A percentile compares a stretch with the other conserved stretches of the same genome.
Conservation (phyloP, 2,797 vertebrate species). For the Coregonus suidteri region DNA sequence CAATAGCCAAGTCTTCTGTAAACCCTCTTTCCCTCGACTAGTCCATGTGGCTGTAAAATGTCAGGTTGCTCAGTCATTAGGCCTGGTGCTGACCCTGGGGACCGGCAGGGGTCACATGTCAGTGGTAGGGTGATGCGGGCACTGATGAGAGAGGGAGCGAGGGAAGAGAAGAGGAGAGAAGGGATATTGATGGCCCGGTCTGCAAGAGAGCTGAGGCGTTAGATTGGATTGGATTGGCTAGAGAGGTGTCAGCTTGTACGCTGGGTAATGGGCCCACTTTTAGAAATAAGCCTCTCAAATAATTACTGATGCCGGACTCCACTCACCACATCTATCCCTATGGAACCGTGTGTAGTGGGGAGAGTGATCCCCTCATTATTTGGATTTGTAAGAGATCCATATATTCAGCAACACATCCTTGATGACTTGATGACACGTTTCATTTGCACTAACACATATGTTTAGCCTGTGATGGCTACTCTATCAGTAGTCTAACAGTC, state of each 20-base stretch:
- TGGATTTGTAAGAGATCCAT: constrained; percentile 2
- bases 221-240: constrained; percentile 28
- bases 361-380: not conserved
- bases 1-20: constrained; percentile 32
- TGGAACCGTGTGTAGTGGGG: constrained; percentile 2
- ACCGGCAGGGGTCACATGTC: constrained; percentile 38
- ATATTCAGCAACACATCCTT: not conserved
- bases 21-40: not conserved
- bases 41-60: constrained; percentile 29
- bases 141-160: constrained; percentile 31
- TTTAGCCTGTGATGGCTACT: not conserved
- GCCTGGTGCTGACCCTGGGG: constrained; percentile 35
- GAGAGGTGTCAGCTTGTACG: constrained; percentile 47
- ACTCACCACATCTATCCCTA: not conserved
- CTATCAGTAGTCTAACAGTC: no score
- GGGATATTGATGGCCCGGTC: constrained; percentile 52
- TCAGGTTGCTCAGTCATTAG: constrained; percentile 55
- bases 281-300: constrained; percentile 6
- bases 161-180: constrained; percentile 1
- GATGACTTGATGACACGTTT: not conserved
- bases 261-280: constrained; percentile 17
- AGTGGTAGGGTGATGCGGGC: constrained; percentile 36
- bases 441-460: constrained; percentile 4
- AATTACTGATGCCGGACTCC: constrained; percentile 13
- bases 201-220: constrained; percentile 44